Conservation (phyloP, 2,888 invertebrate species). For the Netelia fuscicornis region DNA sequence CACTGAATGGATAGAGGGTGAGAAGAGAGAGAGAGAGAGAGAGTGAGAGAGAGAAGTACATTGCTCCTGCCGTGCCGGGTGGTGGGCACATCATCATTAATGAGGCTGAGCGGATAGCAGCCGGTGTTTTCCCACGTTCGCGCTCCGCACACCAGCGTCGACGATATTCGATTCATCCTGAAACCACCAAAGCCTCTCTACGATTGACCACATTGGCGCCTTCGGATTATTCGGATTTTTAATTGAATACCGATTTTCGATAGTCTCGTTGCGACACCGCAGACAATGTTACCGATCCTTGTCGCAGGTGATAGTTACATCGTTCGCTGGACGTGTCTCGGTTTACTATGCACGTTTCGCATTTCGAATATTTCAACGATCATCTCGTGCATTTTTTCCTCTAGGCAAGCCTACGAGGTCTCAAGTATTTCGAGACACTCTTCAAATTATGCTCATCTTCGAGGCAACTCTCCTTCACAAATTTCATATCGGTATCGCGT, state of each 20-base stretch:
- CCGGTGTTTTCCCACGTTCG: conserved; percentile 82
- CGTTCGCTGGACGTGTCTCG: neutral
- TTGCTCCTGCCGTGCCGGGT: conserved; percentile 86
- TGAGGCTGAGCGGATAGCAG: conserved; percentile 87
- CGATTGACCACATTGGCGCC: conserved; percentile 72
- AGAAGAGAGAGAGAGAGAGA: conserved; percentile 33
- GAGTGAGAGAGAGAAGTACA: conserved; percentile 36
- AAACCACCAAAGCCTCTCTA: conserved; percentile 67
- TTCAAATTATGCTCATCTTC: neutral
- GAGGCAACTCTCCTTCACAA: neutral
- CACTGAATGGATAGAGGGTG: conserved; percentile 18
- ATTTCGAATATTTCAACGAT: neutral
- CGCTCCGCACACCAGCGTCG: conserved; percentile 80
- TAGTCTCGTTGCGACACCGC: conserved; percentile 23
- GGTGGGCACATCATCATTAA: conserved; percentile 93
- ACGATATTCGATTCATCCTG: conserved; percentile 79
- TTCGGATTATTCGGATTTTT: conserved; percentile 67
- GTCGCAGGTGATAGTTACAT: no score
- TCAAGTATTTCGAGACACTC: neutral
- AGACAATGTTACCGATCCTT: neutral
- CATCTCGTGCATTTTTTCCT: neutral
- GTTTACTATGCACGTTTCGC: neutral
- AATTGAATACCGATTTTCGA: conserved; percentile 70
- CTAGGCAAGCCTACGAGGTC: neutral
- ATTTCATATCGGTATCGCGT: neutral